These are phyloP conservation scores for Pseudorhombus dupliciocellatus DNA, from an alignment of 2,113 vertebrate genomes.

Conservation along the genomic window DNA sequence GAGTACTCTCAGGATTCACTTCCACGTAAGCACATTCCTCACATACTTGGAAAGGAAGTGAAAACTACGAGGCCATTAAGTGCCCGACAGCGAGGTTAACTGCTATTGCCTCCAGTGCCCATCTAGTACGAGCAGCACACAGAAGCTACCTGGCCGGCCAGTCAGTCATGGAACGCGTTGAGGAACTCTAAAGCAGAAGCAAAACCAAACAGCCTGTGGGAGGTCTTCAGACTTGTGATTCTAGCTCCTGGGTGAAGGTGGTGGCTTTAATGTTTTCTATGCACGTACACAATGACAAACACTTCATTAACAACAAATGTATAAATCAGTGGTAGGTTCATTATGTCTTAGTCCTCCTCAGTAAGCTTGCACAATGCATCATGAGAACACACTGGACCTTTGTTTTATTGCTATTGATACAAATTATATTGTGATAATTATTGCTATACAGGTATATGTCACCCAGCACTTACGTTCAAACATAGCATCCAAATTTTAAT, in stretches of 20 bases:
- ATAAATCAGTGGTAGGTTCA: too few species aligned
- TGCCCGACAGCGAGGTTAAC: constrained; percentile 28
- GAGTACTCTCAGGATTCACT: constrained; percentile 7
- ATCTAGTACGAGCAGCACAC: constrained; percentile 5
- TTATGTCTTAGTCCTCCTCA: too few species aligned
- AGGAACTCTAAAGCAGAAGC: constrained; percentile 77
- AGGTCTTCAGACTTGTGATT: background rate
- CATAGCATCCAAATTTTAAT: background rate
- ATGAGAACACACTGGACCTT: too few species aligned
- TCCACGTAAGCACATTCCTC: constrained; percentile 51
- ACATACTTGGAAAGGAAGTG: constrained; percentile 58
- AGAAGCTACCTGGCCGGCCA: constrained; percentile 57
- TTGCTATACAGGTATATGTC: too few species aligned
- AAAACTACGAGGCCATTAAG: constrained; percentile 49
- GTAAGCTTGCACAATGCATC: too few species aligned
- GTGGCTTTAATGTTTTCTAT: too few species aligned
- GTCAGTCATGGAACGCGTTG: constrained; percentile 49
- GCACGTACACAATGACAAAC: too few species aligned
- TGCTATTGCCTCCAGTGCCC: constrained; percentile 34
- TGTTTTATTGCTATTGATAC: too few species aligned
- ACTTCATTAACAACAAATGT: too few species aligned
- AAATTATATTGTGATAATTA: too few species aligned
- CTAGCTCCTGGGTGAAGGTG: too few species aligned
- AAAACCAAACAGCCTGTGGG: constrained; percentile 12
- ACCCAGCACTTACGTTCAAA: too few species aligned